phyloP scores from a whole-genome alignment of 1,140 invertebrate species.

The Polypedilum vanderplanki region DNA sequence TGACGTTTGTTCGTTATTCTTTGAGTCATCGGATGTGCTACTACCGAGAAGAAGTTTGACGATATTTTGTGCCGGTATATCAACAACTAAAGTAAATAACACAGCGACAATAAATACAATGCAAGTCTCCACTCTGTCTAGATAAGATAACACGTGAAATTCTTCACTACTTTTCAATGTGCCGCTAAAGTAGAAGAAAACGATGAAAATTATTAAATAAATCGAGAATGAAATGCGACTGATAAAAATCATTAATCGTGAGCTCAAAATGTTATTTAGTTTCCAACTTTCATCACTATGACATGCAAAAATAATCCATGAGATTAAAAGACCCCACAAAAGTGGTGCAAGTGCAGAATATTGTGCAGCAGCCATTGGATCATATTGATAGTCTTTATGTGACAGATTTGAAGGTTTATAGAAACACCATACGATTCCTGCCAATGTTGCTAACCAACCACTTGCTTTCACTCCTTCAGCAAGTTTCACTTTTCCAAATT shows the following conservation, averaged over 20 bases:
- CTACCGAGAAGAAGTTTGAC: conserved; percentile 42
- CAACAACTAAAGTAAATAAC: conserved; percentile 47
- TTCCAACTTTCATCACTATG: conserved; percentile 52
- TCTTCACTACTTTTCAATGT: conserved; percentile 34
- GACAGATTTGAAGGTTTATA: conserved; percentile 54
- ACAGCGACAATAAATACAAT: conserved; percentile 41
- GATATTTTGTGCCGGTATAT: conserved; percentile 50
- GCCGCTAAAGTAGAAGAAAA: conserved; percentile 37
- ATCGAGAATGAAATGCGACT: conserved; percentile 37
- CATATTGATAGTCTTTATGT: conserved; percentile 53
- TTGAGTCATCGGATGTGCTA: not conserved
- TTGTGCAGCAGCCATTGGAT: conserved; percentile 52
- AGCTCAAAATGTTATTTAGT: not conserved
- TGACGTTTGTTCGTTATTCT: not conserved
- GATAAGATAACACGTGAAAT: conserved; percentile 39
- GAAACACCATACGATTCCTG: conserved; percentile 50
- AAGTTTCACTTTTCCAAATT: conserved; percentile 44
- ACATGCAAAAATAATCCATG: conserved; percentile 59
- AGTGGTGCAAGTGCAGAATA: conserved; percentile 59
- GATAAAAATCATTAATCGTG: conserved; percentile 31
- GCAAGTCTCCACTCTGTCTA: conserved; percentile 42
- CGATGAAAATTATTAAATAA: conserved; percentile 35
- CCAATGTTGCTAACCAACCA: conserved; percentile 50
- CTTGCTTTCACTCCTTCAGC: conserved; percentile 40
- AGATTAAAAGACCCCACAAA: conserved; percentile 52